Conservation (phyloP, 2,797 vertebrate genomes). For the Taenioides sp. region DNA sequence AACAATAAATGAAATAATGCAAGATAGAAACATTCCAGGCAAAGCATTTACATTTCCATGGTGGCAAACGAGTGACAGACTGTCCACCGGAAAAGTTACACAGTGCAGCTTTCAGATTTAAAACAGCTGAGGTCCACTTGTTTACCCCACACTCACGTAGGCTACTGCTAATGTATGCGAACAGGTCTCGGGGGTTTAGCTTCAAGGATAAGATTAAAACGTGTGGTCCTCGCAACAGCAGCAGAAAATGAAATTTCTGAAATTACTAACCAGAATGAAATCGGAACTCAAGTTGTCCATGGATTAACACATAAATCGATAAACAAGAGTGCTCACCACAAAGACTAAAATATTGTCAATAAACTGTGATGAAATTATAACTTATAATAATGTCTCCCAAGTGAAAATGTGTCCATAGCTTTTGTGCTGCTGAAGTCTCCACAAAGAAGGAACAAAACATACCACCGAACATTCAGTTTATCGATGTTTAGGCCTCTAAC, state of each 20-base stretch:
- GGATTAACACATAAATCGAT: constrained; percentile 5
- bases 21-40: too few relatives aligned
- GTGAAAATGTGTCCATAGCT: constrained; percentile 18
- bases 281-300: constrained; percentile 15
- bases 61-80: too few relatives aligned
- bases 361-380: not conserved
- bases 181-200: constrained; percentile 8
- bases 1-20: too few relatives aligned
- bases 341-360: not conserved
- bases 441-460: constrained; percentile 37
- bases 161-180: constrained; percentile 24
- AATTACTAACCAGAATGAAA: constrained; percentile 17
- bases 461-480: constrained; percentile 56
- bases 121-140: constrained; percentile 47
- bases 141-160: constrained; percentile 27
- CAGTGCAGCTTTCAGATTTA: constrained; percentile 3
- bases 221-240: constrained; percentile 42
- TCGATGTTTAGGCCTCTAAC: constrained; percentile 32
- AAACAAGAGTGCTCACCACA: not conserved
- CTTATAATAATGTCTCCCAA: constrained; percentile 24
- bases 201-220: constrained; percentile 11
- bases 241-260: constrained; percentile 5
- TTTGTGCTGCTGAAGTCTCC: constrained; percentile 15
- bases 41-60: too few relatives aligned
- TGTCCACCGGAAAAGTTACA: too few relatives aligned